These are phyloP conservation scores for Hyalella azteca DNA, from an alignment of 2,888 invertebrate species.

Conservation along the genomic window DNA sequence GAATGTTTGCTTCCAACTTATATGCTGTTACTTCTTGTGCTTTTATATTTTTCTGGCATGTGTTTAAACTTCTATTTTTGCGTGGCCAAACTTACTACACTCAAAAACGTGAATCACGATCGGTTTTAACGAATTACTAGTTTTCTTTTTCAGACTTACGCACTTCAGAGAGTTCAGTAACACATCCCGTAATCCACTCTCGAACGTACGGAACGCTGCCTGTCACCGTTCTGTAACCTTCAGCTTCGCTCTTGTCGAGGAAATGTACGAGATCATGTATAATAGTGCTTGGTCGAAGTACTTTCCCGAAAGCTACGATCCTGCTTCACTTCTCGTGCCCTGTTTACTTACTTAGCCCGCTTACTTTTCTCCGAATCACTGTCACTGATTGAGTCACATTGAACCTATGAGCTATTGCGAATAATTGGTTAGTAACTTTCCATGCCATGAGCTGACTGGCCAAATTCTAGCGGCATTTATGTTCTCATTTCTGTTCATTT, in stretches of 20 bases:
- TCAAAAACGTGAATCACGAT: no score
- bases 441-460: slow-evolving; percentile 15
- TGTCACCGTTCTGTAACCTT: neutral
- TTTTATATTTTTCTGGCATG: neutral
- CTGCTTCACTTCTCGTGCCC: neutral
- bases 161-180: neutral
- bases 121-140: slow-evolving; percentile 13
- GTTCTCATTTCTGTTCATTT: neutral
- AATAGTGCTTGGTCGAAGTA: neutral
- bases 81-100: no score
- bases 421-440: neutral
- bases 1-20: neutral
- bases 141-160: neutral
- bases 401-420: slow-evolving; percentile 10
- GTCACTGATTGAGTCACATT: slow-evolving; percentile 33
- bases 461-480: slow-evolving; percentile 26
- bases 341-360: neutral
- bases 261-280: neutral
- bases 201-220: neutral
- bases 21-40: neutral
- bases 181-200: neutral
- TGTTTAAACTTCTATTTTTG: no score
- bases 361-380: slow-evolving; percentile 32
- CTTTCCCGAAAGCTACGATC: neutral
- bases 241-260: neutral